A percentile compares a stretch with the other conserved stretches of the same genome.
These are phyloP conservation scores for Actinostola sp. DNA, from an alignment of 92 coral and sea anemone species.

Conservation along the genomic window DNA sequence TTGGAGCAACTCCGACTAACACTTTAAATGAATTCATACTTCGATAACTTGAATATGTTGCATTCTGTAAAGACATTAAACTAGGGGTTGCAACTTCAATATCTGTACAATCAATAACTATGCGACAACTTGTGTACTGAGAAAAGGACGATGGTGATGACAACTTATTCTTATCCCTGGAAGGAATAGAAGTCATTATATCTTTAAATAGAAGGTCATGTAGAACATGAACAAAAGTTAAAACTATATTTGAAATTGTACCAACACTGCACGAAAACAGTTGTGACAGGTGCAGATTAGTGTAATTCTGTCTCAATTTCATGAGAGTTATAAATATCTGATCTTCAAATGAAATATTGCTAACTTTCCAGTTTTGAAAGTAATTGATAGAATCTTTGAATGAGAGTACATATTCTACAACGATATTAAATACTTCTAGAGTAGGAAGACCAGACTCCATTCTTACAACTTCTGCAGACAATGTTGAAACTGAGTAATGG, in stretches of 20 bases:
- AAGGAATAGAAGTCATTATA: slow-evolving; percentile 55
- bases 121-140: slow-evolving; percentile 41
- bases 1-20: slow-evolving; percentile 70
- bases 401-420: slow-evolving; percentile 32
- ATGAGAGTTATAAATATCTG: slow-evolving; percentile 53
- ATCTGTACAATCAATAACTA: slow-evolving; percentile 73
- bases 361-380: slow-evolving; percentile 58
- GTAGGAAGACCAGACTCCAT: slow-evolving; percentile 66
- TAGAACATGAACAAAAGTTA: slow-evolving; percentile 53
- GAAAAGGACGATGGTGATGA: slow-evolving; percentile 47
- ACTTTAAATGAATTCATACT: slow-evolving; percentile 55
- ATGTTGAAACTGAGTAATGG: neutral
- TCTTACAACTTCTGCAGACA: slow-evolving; percentile 11
- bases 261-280: slow-evolving; percentile 60
- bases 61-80: slow-evolving; percentile 44
- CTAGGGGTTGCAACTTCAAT: slow-evolving; percentile 54
- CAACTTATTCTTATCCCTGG: slow-evolving; percentile 46
- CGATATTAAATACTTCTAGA: slow-evolving; percentile 33
- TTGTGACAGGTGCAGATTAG: slow-evolving; percentile 40
- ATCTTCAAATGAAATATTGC: slow-evolving; percentile 44
- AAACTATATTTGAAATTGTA: slow-evolving; percentile 53
- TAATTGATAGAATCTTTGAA: slow-evolving; percentile 33
- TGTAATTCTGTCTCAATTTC: slow-evolving; percentile 31
- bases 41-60: slow-evolving; percentile 57
- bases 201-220: slow-evolving; percentile 24